Evolutionary conservation across 2,113 vertebrate genomes (phyloP).

Genomic region (Carollia perspicillata): DNA sequence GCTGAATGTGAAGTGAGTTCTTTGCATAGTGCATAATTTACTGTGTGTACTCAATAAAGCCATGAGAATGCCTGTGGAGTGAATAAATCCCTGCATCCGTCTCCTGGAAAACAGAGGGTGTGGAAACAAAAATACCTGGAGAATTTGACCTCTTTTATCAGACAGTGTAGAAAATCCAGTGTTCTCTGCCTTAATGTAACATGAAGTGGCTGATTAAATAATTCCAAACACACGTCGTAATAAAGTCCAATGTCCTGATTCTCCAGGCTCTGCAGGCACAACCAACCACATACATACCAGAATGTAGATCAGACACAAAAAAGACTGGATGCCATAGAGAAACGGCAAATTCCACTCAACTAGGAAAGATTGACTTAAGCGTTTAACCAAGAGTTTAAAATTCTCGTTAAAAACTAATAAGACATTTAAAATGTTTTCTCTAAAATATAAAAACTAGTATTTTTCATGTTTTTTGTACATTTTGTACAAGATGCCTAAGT

Average conservation of each 20-base stretch:
- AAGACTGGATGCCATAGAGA: not conserved
- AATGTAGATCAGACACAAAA: not conserved
- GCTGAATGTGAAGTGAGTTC: not conserved
- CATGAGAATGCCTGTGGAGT: not conserved
- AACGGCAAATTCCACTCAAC: not conserved
- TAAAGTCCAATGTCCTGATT: not conserved
- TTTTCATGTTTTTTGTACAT: not conserved
- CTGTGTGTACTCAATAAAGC: not conserved
- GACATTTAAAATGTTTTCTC: not conserved
- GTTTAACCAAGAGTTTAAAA: constrained; percentile 27
- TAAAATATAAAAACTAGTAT: not conserved
- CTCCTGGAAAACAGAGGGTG: not conserved
- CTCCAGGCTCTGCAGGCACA: not conserved
- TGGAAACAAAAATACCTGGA: not conserved
- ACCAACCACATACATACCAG: not conserved
- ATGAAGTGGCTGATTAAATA: not conserved
- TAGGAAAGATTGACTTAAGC: not conserved
- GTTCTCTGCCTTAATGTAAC: constrained; percentile 15
- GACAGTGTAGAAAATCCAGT: constrained; percentile 23
- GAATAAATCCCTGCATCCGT: not conserved
- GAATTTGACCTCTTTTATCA: constrained; percentile 27
- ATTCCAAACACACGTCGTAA: not conserved
- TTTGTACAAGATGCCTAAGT: constrained; percentile 1
- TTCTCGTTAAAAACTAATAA: not conserved
- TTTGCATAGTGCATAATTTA: not conserved